Percentiles rank a stretch among this genome's conserved stretches.
Conservation (phyloP, 2,888 invertebrate genomes). For the Eupeodes latifasciatus region DNA sequence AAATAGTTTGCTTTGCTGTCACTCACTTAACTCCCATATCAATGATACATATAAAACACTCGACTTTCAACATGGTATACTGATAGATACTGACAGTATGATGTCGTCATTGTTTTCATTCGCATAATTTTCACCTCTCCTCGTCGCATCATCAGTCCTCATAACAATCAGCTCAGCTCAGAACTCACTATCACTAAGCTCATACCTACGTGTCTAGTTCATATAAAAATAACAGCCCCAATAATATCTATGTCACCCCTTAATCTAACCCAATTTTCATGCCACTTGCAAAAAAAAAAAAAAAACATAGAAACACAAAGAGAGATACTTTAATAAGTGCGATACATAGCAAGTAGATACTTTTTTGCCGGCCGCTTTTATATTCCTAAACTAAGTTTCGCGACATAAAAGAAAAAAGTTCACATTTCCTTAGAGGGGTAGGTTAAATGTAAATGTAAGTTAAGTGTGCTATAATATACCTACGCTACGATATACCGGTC, state of each 20-base stretch:
- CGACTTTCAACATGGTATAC: background rate
- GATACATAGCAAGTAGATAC: background rate
- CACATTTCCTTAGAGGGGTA: constrained; percentile 1
- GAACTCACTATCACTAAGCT: background rate
- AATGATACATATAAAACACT: constrained; percentile 19
- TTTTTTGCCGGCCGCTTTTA: constrained; percentile 10
- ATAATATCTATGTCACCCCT: constrained; percentile 72
- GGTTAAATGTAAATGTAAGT: background rate
- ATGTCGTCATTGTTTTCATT: constrained; percentile 65
- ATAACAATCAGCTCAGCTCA: background rate
- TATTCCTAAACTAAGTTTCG: constrained; percentile 36
- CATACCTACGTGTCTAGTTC: background rate
- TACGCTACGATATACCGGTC: background rate
- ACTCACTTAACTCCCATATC: constrained; percentile 26
- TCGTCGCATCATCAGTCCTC: too few species aligned
- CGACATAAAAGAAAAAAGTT: constrained; percentile 22
- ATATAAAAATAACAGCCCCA: constrained; percentile 36
- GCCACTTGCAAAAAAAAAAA: constrained; percentile 19
- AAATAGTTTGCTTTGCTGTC: constrained; percentile 6
- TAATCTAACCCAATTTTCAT: constrained; percentile 74
- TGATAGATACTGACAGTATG: background rate
- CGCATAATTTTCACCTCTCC: background rate
- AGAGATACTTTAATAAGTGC: background rate
- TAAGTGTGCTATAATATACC: background rate
- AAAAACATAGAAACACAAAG: background rate